Percentiles rank a stretch among this genome's conserved stretches.
phyloP scores from a whole-genome alignment of 2,797 vertebrate genomes.

The Serranus cabrilla region DNA sequence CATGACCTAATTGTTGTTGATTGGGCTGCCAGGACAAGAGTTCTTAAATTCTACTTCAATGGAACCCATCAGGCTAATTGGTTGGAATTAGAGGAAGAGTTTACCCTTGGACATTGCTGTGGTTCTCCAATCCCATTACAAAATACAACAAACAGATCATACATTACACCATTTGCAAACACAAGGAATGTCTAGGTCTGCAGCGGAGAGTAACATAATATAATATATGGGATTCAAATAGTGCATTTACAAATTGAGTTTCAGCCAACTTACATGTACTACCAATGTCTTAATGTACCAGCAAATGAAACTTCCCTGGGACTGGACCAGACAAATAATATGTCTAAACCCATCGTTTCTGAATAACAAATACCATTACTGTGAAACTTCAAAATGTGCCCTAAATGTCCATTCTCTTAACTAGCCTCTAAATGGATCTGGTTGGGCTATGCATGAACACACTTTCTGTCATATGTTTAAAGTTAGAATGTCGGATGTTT shows the following conservation, averaged over 20 bases:
- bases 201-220: neutral
- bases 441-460: too few relatives aligned
- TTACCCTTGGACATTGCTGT: constrained; percentile 14
- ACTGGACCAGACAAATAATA: neutral
- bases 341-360: neutral
- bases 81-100: constrained; percentile 28
- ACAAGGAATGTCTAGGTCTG: neutral
- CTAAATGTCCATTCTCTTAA: neutral
- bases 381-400: neutral
- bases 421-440: too few relatives aligned
- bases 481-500: too few relatives aligned
- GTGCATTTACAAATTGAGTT: constrained; percentile 20
- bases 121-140: constrained; percentile 24
- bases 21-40: constrained; percentile 3
- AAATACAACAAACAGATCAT: constrained; percentile 38
- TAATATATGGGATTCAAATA: neutral
- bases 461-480: too few relatives aligned
- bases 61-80: constrained; percentile 47
- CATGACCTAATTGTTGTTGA: constrained; percentile 32
- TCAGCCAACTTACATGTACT: constrained; percentile 7
- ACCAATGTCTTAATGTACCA: constrained; percentile 18
- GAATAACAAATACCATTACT: neutral
- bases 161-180: constrained; percentile 46
- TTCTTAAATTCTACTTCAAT: constrained; percentile 33
- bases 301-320: neutral